Base-by-base conservation (phyloP, 2,113 vertebrate species). In the Alethe castanea region DNA sequence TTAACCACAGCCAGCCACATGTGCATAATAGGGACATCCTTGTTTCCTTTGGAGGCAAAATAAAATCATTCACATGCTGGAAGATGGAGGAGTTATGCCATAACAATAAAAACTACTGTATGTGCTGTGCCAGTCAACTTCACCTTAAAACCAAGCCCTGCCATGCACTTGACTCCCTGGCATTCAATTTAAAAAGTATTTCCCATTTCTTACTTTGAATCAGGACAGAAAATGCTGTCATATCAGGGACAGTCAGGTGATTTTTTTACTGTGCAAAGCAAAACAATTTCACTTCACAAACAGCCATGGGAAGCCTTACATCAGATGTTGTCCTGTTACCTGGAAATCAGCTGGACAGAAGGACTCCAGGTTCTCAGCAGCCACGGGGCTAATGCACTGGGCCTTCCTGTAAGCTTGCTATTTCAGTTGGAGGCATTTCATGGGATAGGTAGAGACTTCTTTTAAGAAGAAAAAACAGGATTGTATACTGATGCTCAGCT, bases 11-110 rank as follows among this genome's bases (percentile, higher is more conserved):
- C 22, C 23, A 50, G 57, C 15, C 44, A 7, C 35, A 5, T 1
- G 15, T 0, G 2, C 26, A 33, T 16, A 47, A 12, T 0, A 13
- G n/a, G 11, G 6, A 56, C 3, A 2, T 65, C 65, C 52, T n/a
- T 71, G 25, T 62, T 35, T 19, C 35, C 59, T 54, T 29, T 33
- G 25, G 35, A 79, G 66, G 29, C 29, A 45, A 12, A 86, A 18
- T 14, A 44, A 83, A 52, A 33, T 38, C 31, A 40, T 25, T 18
- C n/a, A n/a, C 6, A 0, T 18, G 61, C 42, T 81, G 38, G 40
- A 73, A 53, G 57, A 16, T 7, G 20, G 50, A 77, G 22, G 36
- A 78, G 9, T 50, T 65, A 31, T 18, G 25, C 17, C 36, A 10
- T 36, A 60, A 14, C 4, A 61, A 29, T 57, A 48, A 81, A 53